These are phyloP conservation scores for Daptonema setosum DNA, from an alignment of 2,888 invertebrate species.

Conservation along the genomic window DNA sequence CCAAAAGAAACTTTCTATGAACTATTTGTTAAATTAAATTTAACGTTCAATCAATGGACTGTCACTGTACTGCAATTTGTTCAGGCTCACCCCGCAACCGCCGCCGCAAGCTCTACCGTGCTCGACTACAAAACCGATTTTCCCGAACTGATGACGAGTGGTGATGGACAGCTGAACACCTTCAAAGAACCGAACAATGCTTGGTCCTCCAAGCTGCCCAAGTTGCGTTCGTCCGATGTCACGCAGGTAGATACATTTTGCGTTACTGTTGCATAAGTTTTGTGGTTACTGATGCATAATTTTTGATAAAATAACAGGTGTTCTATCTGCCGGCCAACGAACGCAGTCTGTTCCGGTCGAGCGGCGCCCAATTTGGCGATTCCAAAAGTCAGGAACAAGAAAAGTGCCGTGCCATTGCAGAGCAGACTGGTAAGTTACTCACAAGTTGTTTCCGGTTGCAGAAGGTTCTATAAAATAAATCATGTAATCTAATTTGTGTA, in stretches of 20 bases:
- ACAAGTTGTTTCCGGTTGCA: neutral
- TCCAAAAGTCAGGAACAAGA: constrained; percentile 18
- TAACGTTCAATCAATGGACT: too few relatives aligned
- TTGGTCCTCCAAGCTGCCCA: constrained; percentile 12
- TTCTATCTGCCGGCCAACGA: constrained; percentile 19
- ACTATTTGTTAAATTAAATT: too few relatives aligned
- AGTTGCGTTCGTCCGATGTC: neutral
- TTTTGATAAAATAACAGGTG: constrained; percentile 7
- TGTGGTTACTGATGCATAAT: too few relatives aligned
- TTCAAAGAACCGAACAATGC: constrained; percentile 3
- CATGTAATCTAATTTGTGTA: too few relatives aligned
- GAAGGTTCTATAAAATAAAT: neutral
- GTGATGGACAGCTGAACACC: neutral
- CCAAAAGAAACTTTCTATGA: too few relatives aligned
- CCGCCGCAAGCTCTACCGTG: too few relatives aligned
- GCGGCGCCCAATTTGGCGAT: constrained; percentile 9
- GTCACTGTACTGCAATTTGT: too few relatives aligned
- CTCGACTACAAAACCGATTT: constrained; percentile 21
- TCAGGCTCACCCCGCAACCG: too few relatives aligned
- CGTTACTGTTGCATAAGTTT: neutral
- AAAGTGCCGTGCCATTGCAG: constrained; percentile 17
- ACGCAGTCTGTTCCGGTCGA: constrained; percentile 7
- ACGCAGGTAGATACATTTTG: constrained; percentile 1
- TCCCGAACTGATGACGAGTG: constrained; percentile 15
- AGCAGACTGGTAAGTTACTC: too few relatives aligned